These are phyloP conservation scores for Neogobius melanostomus DNA, from an alignment of 2,113 vertebrate genomes.

Conservation along the genomic window DNA sequence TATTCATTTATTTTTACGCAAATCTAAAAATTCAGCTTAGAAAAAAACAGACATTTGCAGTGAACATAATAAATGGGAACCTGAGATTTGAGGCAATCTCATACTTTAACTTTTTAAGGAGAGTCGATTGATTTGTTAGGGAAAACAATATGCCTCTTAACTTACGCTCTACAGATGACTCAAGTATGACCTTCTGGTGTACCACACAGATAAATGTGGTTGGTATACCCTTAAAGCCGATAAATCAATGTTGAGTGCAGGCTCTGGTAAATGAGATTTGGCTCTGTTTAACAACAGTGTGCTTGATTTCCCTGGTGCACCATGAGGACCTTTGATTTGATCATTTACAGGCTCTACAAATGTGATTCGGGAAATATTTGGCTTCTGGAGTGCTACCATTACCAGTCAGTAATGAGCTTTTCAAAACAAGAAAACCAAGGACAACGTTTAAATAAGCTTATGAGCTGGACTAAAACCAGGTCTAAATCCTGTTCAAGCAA, in stretches of 20 bases:
- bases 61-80: not conserved
- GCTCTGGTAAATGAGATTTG: slow-evolving; percentile 38
- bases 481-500: not conserved
- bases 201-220: slow-evolving; percentile 27
- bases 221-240: slow-evolving; percentile 23
- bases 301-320: slow-evolving; percentile 45
- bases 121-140: not conserved
- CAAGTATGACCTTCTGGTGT: slow-evolving; percentile 17
- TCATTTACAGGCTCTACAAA: not conserved
- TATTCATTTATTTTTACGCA: not conserved
- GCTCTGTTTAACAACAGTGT: slow-evolving; percentile 34
- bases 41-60: not conserved
- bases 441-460: not conserved
- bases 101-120: not conserved
- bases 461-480: not conserved
- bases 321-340: slow-evolving; percentile 10
- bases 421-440: not conserved
- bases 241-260: slow-evolving; percentile 10
- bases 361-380: not conserved
- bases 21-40: not conserved
- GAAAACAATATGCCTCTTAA: slow-evolving; percentile 4
- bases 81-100: not conserved
- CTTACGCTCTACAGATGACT: not conserved
- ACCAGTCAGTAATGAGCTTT: not conserved
- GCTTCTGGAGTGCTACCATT: not conserved